A percentile compares a stretch with the other conserved stretches of the same genome.
These are phyloP conservation scores for Scatophagus argus DNA, from an alignment of 2,113 vertebrate species.

Conservation along the genomic window DNA sequence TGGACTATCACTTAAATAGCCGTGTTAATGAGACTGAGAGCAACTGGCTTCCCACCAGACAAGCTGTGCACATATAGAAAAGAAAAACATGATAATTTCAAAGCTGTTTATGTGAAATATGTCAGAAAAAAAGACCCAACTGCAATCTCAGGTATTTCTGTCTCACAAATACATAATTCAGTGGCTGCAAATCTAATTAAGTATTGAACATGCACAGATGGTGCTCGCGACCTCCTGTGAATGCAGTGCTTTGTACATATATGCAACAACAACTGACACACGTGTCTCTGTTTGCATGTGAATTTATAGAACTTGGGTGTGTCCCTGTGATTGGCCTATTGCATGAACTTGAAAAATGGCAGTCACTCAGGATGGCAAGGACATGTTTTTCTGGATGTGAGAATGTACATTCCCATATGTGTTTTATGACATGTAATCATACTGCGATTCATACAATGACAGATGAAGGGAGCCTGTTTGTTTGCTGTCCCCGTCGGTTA, in stretches of 20 bases:
- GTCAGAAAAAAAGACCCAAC: constrained; percentile 25
- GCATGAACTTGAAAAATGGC: not conserved
- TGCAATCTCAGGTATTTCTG: constrained; percentile 72
- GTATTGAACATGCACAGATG: constrained; percentile 84
- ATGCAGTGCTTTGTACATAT: constrained; percentile 50
- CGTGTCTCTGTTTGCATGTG: constrained; percentile 48
- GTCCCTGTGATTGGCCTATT: constrained; percentile 1
- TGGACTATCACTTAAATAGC: constrained; percentile 22
- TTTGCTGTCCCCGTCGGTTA: constrained; percentile 24
- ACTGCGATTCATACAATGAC: constrained; percentile 21
- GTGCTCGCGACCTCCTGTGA: constrained; percentile 76
- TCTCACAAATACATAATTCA: constrained; percentile 77
- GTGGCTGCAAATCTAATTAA: constrained; percentile 81
- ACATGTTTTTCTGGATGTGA: constrained; percentile 14
- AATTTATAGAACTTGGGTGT: constrained; percentile 11
- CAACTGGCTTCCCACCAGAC: constrained; percentile 11
- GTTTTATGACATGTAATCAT: constrained; percentile 8
- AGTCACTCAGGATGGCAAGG: constrained; percentile 3
- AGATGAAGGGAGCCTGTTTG: constrained; percentile 42
- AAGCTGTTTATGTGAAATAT: constrained; percentile 34
- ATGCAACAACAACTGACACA: constrained; percentile 46
- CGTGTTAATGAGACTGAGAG: constrained; percentile 27
- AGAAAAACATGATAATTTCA: constrained; percentile 29
- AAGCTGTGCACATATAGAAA: not conserved
- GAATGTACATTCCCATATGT: constrained; percentile 1